Evolutionary conservation across 2,113 vertebrate species (phyloP).

Genomic region (Thymallus thymallus): DNA sequence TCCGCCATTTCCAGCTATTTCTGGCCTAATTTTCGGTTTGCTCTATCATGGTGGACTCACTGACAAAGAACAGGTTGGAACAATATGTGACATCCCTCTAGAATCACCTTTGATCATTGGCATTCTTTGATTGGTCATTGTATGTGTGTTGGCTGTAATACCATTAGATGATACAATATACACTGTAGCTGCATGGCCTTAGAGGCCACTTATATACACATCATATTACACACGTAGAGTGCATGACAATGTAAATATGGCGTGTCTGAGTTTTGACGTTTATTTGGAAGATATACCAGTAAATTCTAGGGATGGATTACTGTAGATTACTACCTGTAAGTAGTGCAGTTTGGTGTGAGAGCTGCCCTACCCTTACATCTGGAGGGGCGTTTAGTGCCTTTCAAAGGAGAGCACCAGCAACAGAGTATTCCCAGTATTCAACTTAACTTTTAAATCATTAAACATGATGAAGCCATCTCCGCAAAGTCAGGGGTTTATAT

Average conservation of each 20-base stretch:
- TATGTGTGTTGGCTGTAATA: background rate
- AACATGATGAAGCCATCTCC: constrained; percentile 77
- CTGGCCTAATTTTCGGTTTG: constrained; percentile 22
- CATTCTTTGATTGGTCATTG: constrained; percentile 29
- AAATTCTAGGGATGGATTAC: no score
- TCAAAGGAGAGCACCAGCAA: constrained; percentile 44
- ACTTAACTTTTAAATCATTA: constrained; percentile 76
- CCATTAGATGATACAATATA: background rate
- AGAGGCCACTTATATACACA: background rate
- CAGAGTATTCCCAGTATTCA: constrained; percentile 68
- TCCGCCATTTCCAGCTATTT: constrained; percentile 38
- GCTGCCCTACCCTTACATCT: constrained; percentile 40
- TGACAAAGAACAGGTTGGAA: constrained; percentile 26
- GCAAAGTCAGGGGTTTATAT: constrained; percentile 72
- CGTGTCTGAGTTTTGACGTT: constrained; percentile 25
- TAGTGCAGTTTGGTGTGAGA: constrained; percentile 10
- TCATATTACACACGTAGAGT: background rate
- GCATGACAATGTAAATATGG: no score
- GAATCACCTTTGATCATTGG: constrained; percentile 42
- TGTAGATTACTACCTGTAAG: constrained; percentile 29
- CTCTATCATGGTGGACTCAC: constrained; percentile 20
- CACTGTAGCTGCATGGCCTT: background rate
- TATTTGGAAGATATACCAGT: background rate
- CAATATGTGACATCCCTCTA: constrained; percentile 26
- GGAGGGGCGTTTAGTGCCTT: constrained; percentile 47